Percentiles rank a stretch among this genome's conserved stretches.
These are phyloP conservation scores for Nowickia ferox DNA, from an alignment of 2,888 invertebrate species.

Conservation along the genomic window DNA sequence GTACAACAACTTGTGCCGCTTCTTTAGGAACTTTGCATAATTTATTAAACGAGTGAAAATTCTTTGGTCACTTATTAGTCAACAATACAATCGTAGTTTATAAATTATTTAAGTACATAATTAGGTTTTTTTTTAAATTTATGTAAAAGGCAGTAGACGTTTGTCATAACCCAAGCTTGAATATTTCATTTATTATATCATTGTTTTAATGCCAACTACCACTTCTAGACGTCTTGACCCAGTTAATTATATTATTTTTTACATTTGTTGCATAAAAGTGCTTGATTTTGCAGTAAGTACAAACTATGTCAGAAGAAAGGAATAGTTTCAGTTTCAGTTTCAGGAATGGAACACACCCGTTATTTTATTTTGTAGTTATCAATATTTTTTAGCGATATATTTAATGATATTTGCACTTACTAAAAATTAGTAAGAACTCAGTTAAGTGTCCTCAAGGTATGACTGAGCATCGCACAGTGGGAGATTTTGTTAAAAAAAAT, in stretches of 20 bases:
- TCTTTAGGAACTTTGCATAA: slow-evolving; percentile 15
- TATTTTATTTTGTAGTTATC: too few species aligned
- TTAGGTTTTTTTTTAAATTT: slow-evolving; percentile 6
- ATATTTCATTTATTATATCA: slow-evolving; percentile 4
- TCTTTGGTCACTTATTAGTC: neutral
- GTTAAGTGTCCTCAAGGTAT: too few species aligned
- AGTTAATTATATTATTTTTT: neutral
- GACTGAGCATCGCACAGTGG: too few species aligned
- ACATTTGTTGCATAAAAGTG: neutral
- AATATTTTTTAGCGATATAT: too few species aligned
- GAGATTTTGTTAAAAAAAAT: too few species aligned
- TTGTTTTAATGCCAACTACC: slow-evolving; percentile 1
- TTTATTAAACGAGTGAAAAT: slow-evolving; percentile 33
- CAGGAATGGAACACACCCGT: too few species aligned
- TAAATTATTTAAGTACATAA: slow-evolving; percentile 26
- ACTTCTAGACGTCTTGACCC: slow-evolving; percentile 27
- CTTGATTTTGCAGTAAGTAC: too few species aligned
- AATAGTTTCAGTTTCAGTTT: too few species aligned
- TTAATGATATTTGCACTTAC: too few species aligned
- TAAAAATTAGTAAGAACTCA: too few species aligned
- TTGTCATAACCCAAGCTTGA: neutral
- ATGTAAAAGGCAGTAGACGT: slow-evolving; percentile 16
- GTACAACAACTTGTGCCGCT: neutral
- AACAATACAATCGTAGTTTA: neutral
- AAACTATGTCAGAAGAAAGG: too few species aligned